These are phyloP conservation scores for Apodemia duryi DNA, from an alignment of 2,888 invertebrate species.

Conservation along the genomic window DNA sequence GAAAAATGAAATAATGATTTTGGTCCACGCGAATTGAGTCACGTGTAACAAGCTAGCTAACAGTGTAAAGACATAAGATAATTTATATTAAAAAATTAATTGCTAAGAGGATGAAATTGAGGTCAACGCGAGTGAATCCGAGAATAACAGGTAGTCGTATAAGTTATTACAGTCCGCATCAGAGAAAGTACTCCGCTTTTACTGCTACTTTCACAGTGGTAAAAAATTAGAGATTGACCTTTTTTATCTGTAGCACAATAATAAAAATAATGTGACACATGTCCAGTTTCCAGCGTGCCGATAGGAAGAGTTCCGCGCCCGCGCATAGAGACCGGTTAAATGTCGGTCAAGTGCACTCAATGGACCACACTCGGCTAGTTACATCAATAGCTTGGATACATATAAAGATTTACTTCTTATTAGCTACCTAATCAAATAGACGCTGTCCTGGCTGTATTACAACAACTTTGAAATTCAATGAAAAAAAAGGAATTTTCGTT, in stretches of 20 bases:
- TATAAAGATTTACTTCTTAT: not conserved
- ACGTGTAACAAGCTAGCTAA: too few relatives aligned
- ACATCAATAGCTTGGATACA: not conserved
- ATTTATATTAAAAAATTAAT: too few relatives aligned
- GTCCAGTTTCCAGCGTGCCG: not conserved
- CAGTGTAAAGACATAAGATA: too few relatives aligned
- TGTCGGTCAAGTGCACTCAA: conserved; percentile 4
- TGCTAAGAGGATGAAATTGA: too few relatives aligned
- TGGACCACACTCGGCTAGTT: not conserved
- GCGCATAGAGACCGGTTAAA: not conserved
- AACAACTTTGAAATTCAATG: too few relatives aligned
- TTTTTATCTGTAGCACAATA: not conserved
- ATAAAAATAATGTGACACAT: conserved; percentile 1
- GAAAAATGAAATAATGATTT: too few relatives aligned
- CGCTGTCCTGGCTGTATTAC: too few relatives aligned
- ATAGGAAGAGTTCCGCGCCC: conserved; percentile 6
- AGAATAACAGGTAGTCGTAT: too few relatives aligned
- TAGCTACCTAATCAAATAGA: too few relatives aligned
- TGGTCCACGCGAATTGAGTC: too few relatives aligned
- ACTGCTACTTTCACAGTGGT: not conserved
- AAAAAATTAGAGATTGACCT: conserved; percentile 10
- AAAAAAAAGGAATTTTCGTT: too few relatives aligned
- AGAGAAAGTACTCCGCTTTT: not conserved
- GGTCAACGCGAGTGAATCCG: too few relatives aligned
- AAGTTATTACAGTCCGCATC: not conserved